Conservation (phyloP, 92 coral and sea anemone genomes). For the Heliopora coerulea region DNA sequence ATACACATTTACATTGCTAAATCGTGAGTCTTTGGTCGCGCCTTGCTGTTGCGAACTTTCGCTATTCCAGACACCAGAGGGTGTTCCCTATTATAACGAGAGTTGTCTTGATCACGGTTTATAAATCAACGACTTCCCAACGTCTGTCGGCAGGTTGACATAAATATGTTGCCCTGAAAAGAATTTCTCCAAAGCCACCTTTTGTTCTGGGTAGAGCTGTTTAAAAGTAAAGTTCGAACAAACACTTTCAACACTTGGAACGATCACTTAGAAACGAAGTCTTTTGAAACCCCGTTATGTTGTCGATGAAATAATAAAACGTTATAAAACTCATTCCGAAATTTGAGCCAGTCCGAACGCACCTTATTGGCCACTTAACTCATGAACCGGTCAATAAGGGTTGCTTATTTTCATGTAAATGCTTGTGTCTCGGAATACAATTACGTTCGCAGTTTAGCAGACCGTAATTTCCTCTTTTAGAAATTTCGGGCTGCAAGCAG, state of each 20-base stretch:
- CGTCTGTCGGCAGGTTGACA: conserved; percentile 6
- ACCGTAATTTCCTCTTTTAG: neutral
- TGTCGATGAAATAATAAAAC: too few species aligned
- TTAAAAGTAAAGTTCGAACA: neutral
- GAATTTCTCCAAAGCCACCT: neutral
- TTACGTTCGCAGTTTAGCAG: neutral
- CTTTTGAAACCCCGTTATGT: too few species aligned
- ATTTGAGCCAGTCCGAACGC: too few species aligned
- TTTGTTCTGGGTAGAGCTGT: neutral
- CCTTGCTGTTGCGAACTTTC: too few species aligned
- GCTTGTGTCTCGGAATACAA: neutral
- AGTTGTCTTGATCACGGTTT: too few species aligned
- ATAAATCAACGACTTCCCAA: neutral
- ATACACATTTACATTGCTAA: too few species aligned
- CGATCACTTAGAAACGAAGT: too few species aligned
- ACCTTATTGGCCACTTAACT: neutral
- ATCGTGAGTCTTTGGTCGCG: too few species aligned
- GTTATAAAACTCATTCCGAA: too few species aligned
- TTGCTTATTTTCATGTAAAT: neutral
- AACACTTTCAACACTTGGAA: neutral
- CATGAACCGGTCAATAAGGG: neutral
- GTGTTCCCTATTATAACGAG: too few species aligned
- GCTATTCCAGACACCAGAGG: too few species aligned
- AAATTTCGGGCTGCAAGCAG: conserved; percentile 1
- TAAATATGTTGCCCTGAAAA: neutral